Base-by-base conservation (phyloP, 2,888 invertebrate species). In the Drosophila gaucha region DNA sequence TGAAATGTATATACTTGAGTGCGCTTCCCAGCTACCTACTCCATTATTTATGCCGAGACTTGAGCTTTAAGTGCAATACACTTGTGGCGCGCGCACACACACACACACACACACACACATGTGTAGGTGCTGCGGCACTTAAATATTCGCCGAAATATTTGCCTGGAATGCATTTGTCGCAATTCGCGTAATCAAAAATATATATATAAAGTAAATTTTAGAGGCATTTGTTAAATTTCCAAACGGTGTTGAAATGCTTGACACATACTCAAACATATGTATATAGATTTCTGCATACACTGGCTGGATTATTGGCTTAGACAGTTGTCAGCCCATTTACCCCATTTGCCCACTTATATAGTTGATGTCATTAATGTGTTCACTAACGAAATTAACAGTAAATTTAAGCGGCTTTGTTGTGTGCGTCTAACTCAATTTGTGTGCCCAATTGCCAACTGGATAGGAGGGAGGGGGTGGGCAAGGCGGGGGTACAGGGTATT, bases 351-450 rank as follows among this genome's bases (percentile, higher is more conserved):
- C 65, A 51, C 55, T 60, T 72, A 69, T 67, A 70, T 67, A 46
- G 31, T 76, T 66, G 58, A 70, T 47, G 55, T 67, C 78, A 72
- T 72, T 82, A 82, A 83, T 80, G 80, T 69, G 78, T 66, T 79
- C 77, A 74, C 72, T 84, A 82, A 82, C 74, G 41, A 74, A 84
- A 80, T 82, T 84, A 84, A 78, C 82, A 82, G 67, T 78, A 82
- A 82, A 82, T 80, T 82, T 79, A 74, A 74, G 76, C 82, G 74
- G 80, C 70, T 79, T 73, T 78, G 63, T 64, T 69, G 74, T 65
- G 59, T 65, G 59, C 52, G 58, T 70, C 79, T 82, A 83, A 84
- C 73, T 82, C 70, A 73, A 84, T 83, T 83, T 83, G 62, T 64
- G 50, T 66, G 55, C 67, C 62, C n/a, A n/a, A 55, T 50, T 46